Evolutionary conservation across 2,888 invertebrate genomes (phyloP).

Genomic region (Hetaerina titia): DNA sequence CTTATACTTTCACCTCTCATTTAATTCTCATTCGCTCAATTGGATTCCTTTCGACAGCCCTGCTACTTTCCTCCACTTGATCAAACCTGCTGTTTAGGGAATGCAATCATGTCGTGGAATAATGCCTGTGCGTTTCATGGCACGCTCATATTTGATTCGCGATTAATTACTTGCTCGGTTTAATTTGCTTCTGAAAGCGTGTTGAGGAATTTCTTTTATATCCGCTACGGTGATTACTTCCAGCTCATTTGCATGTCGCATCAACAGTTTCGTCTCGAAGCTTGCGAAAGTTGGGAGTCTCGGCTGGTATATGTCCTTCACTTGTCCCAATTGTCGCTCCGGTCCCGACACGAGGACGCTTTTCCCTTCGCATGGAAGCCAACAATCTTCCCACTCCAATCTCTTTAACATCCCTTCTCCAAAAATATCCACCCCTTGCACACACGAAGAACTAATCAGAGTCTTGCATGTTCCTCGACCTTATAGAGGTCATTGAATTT

Average conservation of each 20-base stretch:
- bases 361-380: neutral
- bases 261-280: neutral
- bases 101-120: neutral
- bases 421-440: too few species aligned
- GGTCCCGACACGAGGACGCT: neutral
- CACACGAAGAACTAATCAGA: too few species aligned
- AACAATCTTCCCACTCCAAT: neutral
- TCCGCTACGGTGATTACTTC: neutral
- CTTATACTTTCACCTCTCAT: neutral
- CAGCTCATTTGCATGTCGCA: neutral
- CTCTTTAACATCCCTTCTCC: too few species aligned
- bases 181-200: neutral
- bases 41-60: too few species aligned
- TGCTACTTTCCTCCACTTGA: neutral
- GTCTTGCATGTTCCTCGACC: too few species aligned
- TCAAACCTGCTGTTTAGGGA: neutral
- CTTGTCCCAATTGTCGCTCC: neutral
- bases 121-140: neutral
- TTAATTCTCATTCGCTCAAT: too few species aligned
- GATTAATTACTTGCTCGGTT: neutral
- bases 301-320: neutral
- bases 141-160: neutral
- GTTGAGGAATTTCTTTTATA: neutral
- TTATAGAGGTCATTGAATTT: too few species aligned
- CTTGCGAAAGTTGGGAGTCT: neutral